A percentile compares a stretch with the other conserved stretches of the same genome.
These are phyloP conservation scores for Xestoiulus laeticollis DNA, from an alignment of 2,888 invertebrate species.

Conservation along the genomic window DNA sequence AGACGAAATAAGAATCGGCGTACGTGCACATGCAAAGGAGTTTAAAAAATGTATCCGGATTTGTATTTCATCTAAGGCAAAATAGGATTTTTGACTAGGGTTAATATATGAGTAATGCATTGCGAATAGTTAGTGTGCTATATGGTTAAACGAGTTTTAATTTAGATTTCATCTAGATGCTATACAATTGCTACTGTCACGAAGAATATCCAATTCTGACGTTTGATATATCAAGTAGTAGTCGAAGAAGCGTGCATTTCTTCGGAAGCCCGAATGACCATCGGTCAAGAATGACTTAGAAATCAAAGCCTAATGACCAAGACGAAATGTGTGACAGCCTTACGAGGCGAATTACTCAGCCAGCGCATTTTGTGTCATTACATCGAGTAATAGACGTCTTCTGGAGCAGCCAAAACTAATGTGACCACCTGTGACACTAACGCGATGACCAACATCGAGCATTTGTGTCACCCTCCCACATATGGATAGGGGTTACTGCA, in stretches of 20 bases:
- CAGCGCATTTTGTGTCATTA: slow-evolving; percentile 20
- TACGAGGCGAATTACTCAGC: slow-evolving; percentile 10
- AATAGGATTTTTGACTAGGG: too few species aligned
- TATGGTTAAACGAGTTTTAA: too few species aligned
- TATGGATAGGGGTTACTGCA: not conserved
- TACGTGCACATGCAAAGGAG: too few species aligned
- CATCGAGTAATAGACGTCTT: not conserved
- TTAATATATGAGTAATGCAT: too few species aligned
- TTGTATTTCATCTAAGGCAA: too few species aligned
- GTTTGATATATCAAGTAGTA: too few species aligned
- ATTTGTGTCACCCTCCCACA: not conserved
- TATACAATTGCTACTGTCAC: too few species aligned
- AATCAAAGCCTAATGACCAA: slow-evolving; percentile 16
- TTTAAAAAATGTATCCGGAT: too few species aligned
- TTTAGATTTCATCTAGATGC: too few species aligned
- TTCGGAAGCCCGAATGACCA: not conserved
- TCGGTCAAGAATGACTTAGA: not conserved
- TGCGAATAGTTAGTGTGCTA: too few species aligned
- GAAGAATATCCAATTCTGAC: too few species aligned
- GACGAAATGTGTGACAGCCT: not conserved
- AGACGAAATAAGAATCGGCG: too few species aligned
- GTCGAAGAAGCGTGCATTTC: not conserved
- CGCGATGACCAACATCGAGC: not conserved
- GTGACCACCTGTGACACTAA: slow-evolving; percentile 26
- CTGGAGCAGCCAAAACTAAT: not conserved